Percentiles rank a stretch among this genome's conserved stretches.
Evolutionary conservation across 2,113 vertebrate species (phyloP).

Genomic region (Vulpes lagopus): DNA sequence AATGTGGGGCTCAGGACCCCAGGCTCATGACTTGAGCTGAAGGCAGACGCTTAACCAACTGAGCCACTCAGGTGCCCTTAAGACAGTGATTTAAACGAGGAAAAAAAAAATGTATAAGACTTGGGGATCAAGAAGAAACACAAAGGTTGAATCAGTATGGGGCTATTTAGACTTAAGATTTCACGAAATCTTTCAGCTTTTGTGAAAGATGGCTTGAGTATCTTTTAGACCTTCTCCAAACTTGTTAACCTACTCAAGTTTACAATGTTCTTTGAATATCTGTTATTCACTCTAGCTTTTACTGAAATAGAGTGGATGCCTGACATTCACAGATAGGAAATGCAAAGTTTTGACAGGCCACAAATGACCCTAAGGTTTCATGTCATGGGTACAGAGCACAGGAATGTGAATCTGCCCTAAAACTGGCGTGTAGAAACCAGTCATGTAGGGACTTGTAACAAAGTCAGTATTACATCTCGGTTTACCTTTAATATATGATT

Average conservation of each 20-base stretch:
- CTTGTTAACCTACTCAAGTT: neutral
- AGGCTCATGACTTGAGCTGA: too few species aligned
- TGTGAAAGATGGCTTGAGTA: neutral
- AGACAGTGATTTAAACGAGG: neutral
- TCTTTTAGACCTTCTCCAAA: neutral
- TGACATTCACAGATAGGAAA: constrained; percentile 30
- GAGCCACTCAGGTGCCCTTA: too few species aligned
- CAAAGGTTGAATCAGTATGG: neutral
- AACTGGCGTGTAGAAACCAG: neutral
- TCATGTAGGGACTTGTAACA: neutral
- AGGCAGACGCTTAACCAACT: too few species aligned
- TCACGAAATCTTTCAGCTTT: neutral
- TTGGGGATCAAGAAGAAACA: neutral
- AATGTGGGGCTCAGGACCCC: too few species aligned
- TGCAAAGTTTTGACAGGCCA: neutral
- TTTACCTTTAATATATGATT: constrained; percentile 32
- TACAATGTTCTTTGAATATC: neutral
- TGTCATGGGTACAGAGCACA: neutral
- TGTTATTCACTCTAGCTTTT: neutral
- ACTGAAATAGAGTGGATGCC: neutral
- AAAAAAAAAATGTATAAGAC: neutral
- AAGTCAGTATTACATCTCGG: neutral
- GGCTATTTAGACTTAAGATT: constrained; percentile 20
- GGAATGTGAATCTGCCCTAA: constrained; percentile 43
- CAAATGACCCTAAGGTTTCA: neutral